phyloP scores from a whole-genome alignment of 2,113 vertebrate genomes.

The Neomonachus schauinslandi region DNA sequence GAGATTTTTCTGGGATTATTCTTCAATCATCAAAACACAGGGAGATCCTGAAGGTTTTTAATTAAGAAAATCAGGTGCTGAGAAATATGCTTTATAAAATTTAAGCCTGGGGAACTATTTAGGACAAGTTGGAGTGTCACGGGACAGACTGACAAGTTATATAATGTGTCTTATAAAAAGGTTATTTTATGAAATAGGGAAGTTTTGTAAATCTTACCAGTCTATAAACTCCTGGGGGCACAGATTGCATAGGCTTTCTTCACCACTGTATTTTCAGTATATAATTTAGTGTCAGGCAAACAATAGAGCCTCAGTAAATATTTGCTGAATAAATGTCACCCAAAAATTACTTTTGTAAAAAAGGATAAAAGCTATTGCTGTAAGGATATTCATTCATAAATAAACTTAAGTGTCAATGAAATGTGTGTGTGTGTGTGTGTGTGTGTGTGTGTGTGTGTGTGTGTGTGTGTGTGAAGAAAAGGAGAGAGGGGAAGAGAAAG shows the following conservation, averaged over 20 bases:
- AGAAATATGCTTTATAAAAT: neutral
- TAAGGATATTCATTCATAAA: neutral
- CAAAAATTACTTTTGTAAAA: neutral
- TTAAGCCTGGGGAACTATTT: neutral
- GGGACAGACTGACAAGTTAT: neutral
- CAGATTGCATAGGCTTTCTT: neutral
- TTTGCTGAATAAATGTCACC: neutral
- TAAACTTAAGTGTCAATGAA: neutral
- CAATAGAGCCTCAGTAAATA: neutral
- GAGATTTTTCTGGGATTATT: neutral
- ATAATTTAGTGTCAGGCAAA: neutral
- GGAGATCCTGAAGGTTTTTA: neutral
- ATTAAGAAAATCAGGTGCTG: neutral
- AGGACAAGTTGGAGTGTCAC: neutral
- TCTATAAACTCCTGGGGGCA: neutral
- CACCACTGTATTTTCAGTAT: neutral
- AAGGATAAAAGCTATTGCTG: neutral
- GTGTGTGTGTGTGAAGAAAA: neutral
- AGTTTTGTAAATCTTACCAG: neutral
- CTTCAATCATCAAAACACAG: neutral
- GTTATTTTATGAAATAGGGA: neutral
- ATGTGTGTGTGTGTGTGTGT: neutral
- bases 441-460: neutral
- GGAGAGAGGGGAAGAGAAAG: neutral
- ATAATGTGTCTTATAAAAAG: neutral